phyloP scores from a whole-genome alignment of 2,888 invertebrate species.

The Chydorus sphaericus region DNA sequence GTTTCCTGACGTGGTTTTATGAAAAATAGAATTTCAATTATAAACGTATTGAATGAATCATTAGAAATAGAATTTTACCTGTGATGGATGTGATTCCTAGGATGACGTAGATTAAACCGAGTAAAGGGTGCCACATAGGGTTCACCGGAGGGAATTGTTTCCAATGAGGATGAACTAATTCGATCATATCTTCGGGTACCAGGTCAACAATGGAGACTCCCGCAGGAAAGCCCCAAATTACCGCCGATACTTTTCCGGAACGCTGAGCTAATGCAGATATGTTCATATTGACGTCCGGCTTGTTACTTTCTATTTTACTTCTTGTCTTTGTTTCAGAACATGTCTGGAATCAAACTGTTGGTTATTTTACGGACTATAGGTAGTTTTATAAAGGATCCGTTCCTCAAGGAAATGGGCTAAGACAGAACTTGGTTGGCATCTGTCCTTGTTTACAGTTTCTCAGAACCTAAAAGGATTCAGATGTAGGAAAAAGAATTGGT shows the following conservation, averaged over 20 bases:
- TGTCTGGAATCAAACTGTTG: too few species aligned
- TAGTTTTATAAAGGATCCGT: too few species aligned
- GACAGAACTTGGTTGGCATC: too few species aligned
- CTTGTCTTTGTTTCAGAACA: too few species aligned
- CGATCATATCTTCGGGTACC: constrained; percentile 12
- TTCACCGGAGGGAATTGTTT: constrained; percentile 24
- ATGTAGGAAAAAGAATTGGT: too few species aligned
- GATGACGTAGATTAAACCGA: constrained; percentile 3
- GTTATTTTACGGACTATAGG: too few species aligned
- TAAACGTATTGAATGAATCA: not conserved
- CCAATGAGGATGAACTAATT: constrained; percentile 23
- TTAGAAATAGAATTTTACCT: not conserved
- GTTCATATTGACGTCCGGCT: too few species aligned
- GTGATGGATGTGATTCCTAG: constrained; percentile 7
- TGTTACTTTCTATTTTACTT: too few species aligned
- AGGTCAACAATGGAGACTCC: constrained; percentile 6
- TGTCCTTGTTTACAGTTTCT: too few species aligned
- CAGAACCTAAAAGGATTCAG: too few species aligned
- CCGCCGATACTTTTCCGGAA: constrained; percentile 1
- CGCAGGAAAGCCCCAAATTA: constrained; percentile 7
- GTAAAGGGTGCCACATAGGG: constrained; percentile 23
- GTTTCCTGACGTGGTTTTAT: constrained; percentile 36
- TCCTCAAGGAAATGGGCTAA: too few species aligned
- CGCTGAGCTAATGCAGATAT: too few species aligned
- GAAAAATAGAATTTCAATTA: constrained; percentile 6